phyloP scores from a whole-genome alignment of 2,113 vertebrate species.

The Passer montanus region DNA sequence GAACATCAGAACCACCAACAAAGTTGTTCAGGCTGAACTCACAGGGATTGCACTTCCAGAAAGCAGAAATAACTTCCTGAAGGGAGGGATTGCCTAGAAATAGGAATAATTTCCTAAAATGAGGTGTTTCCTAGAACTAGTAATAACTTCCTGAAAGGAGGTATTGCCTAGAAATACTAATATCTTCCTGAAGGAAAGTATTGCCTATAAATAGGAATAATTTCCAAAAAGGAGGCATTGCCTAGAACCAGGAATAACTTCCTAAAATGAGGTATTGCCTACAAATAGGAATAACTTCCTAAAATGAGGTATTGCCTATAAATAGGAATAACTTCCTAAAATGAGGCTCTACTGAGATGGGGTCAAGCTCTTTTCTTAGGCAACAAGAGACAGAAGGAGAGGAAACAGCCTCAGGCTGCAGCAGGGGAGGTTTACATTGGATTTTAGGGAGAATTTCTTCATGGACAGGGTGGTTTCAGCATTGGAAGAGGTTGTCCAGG shows the following conservation, averaged over 20 bases:
- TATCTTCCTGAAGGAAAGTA: not conserved
- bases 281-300: not conserved
- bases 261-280: not conserved
- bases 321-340: not conserved
- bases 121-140: not conserved
- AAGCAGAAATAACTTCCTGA: not conserved
- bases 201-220: not conserved
- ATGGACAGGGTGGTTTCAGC: not conserved
- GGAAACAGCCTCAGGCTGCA: not conserved
- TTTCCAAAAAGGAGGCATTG: not conserved
- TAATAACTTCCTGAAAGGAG: not conserved
- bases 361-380: not conserved
- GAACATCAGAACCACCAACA: fast-evolving
- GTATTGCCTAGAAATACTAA: not conserved
- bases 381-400: not conserved
- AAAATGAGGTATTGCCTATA: not conserved
- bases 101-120: too few species aligned
- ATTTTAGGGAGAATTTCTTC: not conserved
- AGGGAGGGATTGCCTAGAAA: not conserved
- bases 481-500: not conserved
- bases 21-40: not conserved
- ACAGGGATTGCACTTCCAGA: not conserved
- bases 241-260: not conserved
- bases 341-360: not conserved
- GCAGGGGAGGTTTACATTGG: not conserved